phyloP scores from a whole-genome alignment of 2,113 vertebrate genomes.

The Calyptomena viridis region DNA sequence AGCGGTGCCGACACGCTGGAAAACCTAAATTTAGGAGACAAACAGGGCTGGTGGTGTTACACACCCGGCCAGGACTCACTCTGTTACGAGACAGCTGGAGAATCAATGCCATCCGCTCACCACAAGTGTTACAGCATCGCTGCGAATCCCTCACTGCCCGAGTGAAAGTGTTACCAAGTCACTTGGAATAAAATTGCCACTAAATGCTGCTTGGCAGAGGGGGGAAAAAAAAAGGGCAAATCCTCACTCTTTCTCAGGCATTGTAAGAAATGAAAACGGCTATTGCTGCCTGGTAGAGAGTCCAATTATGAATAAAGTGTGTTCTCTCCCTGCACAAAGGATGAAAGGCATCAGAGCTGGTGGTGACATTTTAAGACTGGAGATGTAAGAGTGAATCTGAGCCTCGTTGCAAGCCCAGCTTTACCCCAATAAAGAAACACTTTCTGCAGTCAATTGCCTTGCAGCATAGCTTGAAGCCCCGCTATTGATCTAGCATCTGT shows the following conservation, averaged over 20 bases:
- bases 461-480: constrained; percentile 32
- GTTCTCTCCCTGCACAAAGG: constrained; percentile 35
- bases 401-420: constrained; percentile 9
- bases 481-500: constrained; percentile 58
- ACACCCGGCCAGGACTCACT: background rate
- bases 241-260: background rate
- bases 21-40: constrained; percentile 50
- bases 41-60: background rate
- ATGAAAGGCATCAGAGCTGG: constrained; percentile 53
- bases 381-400: constrained; percentile 28
- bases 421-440: constrained; percentile 35
- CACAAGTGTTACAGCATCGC: background rate
- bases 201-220: constrained; percentile 14
- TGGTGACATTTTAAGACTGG: constrained; percentile 53
- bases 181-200: constrained; percentile 28
- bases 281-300: constrained; percentile 35
- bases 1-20: background rate
- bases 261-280: background rate
- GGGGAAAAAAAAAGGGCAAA: background rate
- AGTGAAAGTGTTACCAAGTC: constrained; percentile 10
- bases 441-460: constrained; percentile 50
- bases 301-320: constrained; percentile 25
- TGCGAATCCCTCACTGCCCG: background rate
- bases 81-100: background rate
- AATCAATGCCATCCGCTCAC: background rate